Conservation (phyloP, 2,888 invertebrate genomes). For the Drosophila rubida region DNA sequence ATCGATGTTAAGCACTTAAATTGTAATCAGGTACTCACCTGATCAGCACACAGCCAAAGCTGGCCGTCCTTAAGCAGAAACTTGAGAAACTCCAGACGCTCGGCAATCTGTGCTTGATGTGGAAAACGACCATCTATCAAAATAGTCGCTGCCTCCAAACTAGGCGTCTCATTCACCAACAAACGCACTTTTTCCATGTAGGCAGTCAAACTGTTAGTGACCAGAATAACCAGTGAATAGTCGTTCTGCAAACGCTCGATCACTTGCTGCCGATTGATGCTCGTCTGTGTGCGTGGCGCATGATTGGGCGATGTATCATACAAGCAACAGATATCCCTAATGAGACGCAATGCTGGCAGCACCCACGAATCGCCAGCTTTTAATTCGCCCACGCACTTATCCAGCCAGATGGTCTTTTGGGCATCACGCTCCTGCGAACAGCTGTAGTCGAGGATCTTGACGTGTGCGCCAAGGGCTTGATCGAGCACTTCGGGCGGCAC, state of each 20-base stretch:
- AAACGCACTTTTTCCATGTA: slow-evolving; percentile 95
- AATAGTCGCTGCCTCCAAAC: slow-evolving; percentile 89
- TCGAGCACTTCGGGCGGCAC: slow-evolving; percentile 99
- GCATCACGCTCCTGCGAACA: slow-evolving; percentile 98
- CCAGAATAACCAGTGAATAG: slow-evolving; percentile 96
- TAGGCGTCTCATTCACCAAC: slow-evolving; percentile 86
- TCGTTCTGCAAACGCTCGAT: slow-evolving; percentile 96
- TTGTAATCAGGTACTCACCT: slow-evolving; percentile 83
- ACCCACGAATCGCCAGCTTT: slow-evolving; percentile 96
- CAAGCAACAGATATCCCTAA: slow-evolving; percentile 96
- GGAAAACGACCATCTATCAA: slow-evolving; percentile 95
- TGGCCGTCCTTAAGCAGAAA: slow-evolving; percentile 98
- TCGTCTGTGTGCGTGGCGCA: slow-evolving; percentile 84
- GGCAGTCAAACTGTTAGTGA: slow-evolving; percentile 94
- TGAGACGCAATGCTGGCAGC: slow-evolving; percentile 96
- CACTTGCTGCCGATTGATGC: slow-evolving; percentile 88
- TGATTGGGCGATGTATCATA: slow-evolving; percentile 90
- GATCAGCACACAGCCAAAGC: slow-evolving; percentile 97
- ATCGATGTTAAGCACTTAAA: too few species aligned
- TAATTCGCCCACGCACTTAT: slow-evolving; percentile 97
- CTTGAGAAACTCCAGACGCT: slow-evolving; percentile 95
- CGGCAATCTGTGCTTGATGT: slow-evolving; percentile 96
- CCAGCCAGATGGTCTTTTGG: slow-evolving; percentile 97
- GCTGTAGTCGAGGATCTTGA: slow-evolving; percentile 98
- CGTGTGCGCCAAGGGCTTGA: slow-evolving; percentile 96